These are phyloP conservation scores for Tolmerus cingulatus DNA, from an alignment of 2,888 invertebrate genomes.

Conservation along the genomic window DNA sequence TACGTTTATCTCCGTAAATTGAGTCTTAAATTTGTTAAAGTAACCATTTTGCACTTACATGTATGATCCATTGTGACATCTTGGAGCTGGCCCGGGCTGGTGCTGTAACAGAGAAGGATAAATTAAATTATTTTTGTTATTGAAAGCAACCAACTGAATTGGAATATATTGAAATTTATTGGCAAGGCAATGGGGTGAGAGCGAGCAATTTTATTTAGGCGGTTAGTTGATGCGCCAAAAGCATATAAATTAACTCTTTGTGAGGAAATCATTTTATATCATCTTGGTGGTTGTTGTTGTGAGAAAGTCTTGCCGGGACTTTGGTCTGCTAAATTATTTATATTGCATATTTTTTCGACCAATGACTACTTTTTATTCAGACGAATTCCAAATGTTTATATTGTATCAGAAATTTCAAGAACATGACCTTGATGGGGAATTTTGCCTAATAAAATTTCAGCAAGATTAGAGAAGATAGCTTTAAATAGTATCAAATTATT, in stretches of 20 bases:
- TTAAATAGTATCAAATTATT: no score
- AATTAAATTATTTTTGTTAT: slow-evolving; percentile 22
- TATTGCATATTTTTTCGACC: neutral
- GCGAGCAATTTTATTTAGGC: neutral
- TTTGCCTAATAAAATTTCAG: neutral
- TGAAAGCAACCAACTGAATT: neutral
- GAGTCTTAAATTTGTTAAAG: neutral
- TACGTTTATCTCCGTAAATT: neutral
- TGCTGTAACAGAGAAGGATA: slow-evolving; percentile 67
- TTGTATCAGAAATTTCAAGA: neutral
- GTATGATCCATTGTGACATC: slow-evolving; percentile 71
- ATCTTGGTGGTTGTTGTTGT: neutral
- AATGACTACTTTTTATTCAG: neutral
- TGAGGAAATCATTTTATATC: neutral
- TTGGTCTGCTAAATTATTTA: neutral
- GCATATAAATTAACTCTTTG: slow-evolving; percentile 2
- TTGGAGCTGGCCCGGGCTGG: slow-evolving; percentile 74
- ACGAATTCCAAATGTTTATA: neutral
- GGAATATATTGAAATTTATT: slow-evolving; percentile 8
- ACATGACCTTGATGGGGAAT: neutral
- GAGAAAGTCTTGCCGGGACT: neutral
- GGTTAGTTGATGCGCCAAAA: neutral
- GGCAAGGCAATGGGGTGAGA: neutral
- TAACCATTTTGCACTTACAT: slow-evolving; percentile 55
- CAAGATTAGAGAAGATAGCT: no score